phyloP scores from a whole-genome alignment of 2,888 invertebrate species.

The Cephus spinipes region DNA sequence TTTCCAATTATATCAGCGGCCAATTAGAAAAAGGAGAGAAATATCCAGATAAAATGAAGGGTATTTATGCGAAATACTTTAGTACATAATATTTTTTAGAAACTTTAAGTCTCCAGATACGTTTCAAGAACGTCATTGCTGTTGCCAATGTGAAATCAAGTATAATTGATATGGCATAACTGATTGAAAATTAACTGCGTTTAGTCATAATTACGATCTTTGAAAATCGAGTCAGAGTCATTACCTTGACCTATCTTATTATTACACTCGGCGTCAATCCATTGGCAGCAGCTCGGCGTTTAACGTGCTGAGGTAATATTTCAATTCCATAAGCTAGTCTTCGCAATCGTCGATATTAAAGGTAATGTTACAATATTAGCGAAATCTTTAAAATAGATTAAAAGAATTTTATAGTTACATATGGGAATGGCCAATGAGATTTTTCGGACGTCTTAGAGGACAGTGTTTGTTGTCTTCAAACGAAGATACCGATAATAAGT shows the following conservation, averaged over 20 bases:
- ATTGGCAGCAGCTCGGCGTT: neutral
- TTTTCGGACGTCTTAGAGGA: neutral
- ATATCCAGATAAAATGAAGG: neutral
- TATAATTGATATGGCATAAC: neutral
- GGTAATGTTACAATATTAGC: neutral
- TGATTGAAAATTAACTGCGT: neutral
- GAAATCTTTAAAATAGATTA: neutral
- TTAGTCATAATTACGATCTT: neutral
- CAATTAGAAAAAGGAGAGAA: neutral
- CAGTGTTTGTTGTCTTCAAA: neutral
- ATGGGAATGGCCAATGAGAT: neutral
- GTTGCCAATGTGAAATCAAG: neutral
- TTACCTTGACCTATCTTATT: neutral
- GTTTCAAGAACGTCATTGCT: neutral
- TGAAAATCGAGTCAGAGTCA: no score
- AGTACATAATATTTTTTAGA: neutral
- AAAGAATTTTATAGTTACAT: neutral
- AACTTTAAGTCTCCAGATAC: neutral
- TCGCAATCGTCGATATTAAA: neutral
- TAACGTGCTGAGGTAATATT: neutral
- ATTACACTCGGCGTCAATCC: neutral
- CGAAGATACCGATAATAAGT: neutral
- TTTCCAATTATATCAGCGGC: neutral
- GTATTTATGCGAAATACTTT: neutral
- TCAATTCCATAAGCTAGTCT: constrained; percentile 2